Evolutionary conservation across 2,113 vertebrate species (phyloP), one percentile per base, ranked within the genome.

Genomic region (Sceloporus tristichus): DNA sequence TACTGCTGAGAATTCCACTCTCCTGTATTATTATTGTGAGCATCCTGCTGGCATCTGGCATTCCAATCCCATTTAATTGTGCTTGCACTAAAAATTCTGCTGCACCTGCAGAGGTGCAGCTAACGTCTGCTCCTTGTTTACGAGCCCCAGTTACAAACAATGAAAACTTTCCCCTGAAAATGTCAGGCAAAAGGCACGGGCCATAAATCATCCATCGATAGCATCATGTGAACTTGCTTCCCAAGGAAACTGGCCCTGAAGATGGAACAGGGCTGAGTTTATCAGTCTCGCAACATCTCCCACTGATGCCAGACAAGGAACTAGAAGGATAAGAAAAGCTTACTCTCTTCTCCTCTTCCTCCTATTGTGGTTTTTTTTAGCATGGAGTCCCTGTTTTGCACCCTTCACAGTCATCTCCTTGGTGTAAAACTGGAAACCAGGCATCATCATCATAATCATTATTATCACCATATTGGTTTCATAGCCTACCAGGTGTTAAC

Each of bases 191-290:
- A 91, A 94, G 84, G 87, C 74, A 90, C 2, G 82, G 89, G 75
- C 93, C 94, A 95, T 95, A 96, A 97, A 96, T 97, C 93, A 96
- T 65, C 87, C 75, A 75, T 85, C 75, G 92, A 95, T 94, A 94
- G 81, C 83, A 95, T 94, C 93, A 90, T 66, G 77, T 87, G 83
- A 94, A 90, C 82, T 84, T 82, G 78, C 86, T 93, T 94, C 89
- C 79, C 7, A 25, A 66, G 92, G 91, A 78, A 95, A 96, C 87
- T 76, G 93, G 85, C 54, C 84, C 83, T 29, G 13, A 86, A 73
- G 93, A 95, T 92, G 91, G 92, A 93, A 62, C 93, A 95, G 95
- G 89, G 82, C 38, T 85, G 87, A 91, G 93, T 94, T 94, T 94
- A 92, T 88, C 90, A 92, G 85, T 79, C 79, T 91, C 54, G 73